phyloP scores from a whole-genome alignment of 2,888 invertebrate species.

The Melikaiella ostensackeni region DNA sequence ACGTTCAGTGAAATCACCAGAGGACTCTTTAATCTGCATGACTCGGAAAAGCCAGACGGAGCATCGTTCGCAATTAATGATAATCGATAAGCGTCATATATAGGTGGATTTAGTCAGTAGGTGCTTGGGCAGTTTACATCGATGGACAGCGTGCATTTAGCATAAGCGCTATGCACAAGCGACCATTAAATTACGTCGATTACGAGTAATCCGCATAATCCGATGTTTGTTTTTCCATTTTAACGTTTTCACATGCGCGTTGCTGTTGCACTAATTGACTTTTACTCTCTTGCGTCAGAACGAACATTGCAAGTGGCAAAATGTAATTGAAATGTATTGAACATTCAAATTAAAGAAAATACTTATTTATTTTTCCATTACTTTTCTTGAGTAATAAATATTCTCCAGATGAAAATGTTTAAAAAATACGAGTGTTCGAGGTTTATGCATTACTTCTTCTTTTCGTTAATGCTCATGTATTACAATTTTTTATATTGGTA shows the following conservation, averaged over 20 bases:
- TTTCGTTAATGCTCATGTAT: too few relatives aligned
- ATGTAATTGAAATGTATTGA: not conserved
- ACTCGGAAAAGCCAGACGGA: conserved; percentile 44
- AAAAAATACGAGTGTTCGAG: too few relatives aligned
- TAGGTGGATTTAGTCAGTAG: conserved; percentile 43
- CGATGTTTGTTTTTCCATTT: conserved; percentile 18
- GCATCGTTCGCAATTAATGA: conserved; percentile 51
- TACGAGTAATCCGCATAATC: conserved; percentile 20
- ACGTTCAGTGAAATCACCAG: conserved; percentile 44
- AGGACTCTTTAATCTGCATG: conserved; percentile 51
- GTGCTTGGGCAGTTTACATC: conserved; percentile 20
- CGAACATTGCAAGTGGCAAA: not conserved
- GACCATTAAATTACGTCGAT: conserved; percentile 34
- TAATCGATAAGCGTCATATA: conserved; percentile 50
- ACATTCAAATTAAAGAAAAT: not conserved
- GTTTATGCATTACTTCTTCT: too few relatives aligned
- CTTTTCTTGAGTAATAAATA: too few relatives aligned
- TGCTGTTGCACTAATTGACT: conserved; percentile 1
- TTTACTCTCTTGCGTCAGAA: not conserved
- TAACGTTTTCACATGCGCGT: not conserved
- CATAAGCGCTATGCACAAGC: conserved; percentile 27
- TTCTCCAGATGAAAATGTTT: too few relatives aligned
- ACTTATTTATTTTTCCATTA: too few relatives aligned
- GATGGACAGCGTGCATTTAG: conserved; percentile 25
- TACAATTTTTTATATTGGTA: too few relatives aligned